phyloP scores from a whole-genome alignment of 1,140 invertebrate species.

The Lasaia peninsularis region DNA sequence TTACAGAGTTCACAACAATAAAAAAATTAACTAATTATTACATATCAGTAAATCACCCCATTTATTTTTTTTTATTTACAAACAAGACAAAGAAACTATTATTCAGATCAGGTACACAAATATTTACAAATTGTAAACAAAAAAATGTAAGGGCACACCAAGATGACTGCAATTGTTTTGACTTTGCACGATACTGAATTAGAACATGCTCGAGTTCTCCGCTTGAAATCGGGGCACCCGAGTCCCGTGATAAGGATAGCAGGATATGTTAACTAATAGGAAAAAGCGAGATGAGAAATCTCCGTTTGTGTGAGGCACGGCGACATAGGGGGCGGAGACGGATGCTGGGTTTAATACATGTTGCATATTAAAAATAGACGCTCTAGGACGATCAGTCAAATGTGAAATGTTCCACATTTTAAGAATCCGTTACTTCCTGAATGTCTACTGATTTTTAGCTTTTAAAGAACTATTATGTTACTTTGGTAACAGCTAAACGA shows the following conservation, averaged over 20 bases:
- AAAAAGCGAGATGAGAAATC: conserved; percentile 34
- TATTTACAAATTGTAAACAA: conserved; percentile 15
- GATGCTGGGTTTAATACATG: conserved; percentile 53
- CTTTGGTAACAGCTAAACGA: not conserved
- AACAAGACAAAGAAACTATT: not conserved
- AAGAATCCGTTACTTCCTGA: conserved; percentile 16
- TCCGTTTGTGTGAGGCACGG: not conserved
- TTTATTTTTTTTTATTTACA: not conserved
- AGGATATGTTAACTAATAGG: conserved; percentile 5
- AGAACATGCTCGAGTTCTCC: conserved; percentile 15
- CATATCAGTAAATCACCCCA: not conserved
- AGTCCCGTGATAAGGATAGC: conserved; percentile 11
- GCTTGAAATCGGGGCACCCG: conserved; percentile 15
- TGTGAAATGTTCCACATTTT: conserved; percentile 12
- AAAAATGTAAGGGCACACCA: conserved; percentile 1
- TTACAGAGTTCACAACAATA: conserved; percentile 12
- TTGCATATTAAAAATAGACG: conserved; percentile 56
- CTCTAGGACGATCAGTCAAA: conserved; percentile 21
- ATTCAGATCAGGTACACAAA: not conserved
- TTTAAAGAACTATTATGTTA: not conserved
- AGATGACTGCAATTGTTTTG: conserved; percentile 28
- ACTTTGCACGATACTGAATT: conserved; percentile 25
- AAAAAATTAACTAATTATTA: conserved; percentile 10
- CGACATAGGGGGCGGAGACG: conserved; percentile 36
- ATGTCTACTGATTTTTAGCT: not conserved